Percentiles rank a stretch among this genome's conserved stretches.
phyloP scores from a whole-genome alignment of 2,113 vertebrate species.

The Nycticryphes semicollaris region DNA sequence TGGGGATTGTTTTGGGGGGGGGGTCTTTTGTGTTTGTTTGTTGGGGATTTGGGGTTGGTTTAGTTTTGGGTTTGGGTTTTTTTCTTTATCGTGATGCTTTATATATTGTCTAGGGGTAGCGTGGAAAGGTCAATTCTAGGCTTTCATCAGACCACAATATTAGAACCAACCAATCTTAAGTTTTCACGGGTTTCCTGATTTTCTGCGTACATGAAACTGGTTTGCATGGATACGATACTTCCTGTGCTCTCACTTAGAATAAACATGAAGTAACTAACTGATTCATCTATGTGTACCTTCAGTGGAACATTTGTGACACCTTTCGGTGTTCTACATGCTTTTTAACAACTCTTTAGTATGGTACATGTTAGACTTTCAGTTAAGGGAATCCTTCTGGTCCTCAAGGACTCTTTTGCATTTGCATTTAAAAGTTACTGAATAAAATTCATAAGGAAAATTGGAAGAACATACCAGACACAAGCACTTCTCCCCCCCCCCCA shows the following conservation, averaged over 20 bases:
- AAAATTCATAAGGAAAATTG: background rate
- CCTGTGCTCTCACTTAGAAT: background rate
- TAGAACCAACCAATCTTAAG: background rate
- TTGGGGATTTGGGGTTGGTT: no score
- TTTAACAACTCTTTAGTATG: background rate
- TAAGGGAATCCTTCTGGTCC: background rate
- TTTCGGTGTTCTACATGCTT: background rate
- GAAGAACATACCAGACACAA: background rate
- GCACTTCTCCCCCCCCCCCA: background rate
- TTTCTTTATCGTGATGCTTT: background rate
- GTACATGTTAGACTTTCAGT: background rate
- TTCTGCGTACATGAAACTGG: background rate
- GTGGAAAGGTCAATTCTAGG: background rate
- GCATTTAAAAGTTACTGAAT: slow-evolving; percentile 18
- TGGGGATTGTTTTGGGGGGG: background rate
- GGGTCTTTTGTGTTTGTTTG: background rate
- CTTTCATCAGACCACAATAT: background rate
- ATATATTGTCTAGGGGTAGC: background rate
- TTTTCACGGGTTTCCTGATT: background rate
- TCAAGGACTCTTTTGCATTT: background rate
- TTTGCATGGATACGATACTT: background rate
- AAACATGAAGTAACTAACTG: background rate
- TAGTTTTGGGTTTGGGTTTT: background rate
- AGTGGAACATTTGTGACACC: background rate
- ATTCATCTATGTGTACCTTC: background rate